Evolutionary conservation across 2,797 vertebrate genomes (phyloP).

Genomic region (Amazona finschi): DNA sequence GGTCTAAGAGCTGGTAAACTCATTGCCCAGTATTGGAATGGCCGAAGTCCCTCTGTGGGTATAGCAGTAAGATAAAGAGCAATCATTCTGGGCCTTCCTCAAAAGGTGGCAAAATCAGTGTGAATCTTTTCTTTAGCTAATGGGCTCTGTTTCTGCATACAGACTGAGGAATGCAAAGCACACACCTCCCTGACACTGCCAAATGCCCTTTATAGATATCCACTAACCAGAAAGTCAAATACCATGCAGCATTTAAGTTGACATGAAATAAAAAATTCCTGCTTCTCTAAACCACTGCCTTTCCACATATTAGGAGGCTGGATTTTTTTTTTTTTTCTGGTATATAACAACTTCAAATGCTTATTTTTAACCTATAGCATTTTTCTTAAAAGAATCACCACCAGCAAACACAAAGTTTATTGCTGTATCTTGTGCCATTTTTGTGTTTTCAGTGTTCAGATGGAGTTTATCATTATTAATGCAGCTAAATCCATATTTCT

Average conservation of each 20-base stretch:
- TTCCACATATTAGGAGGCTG: not conserved
- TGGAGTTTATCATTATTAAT: not conserved
- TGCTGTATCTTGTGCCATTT: not conserved
- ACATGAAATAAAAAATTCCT: not conserved
- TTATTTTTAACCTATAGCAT: not conserved
- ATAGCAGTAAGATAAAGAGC: not conserved
- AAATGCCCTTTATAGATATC: not conserved
- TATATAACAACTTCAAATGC: not conserved
- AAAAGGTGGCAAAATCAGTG: not conserved
- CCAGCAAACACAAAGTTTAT: not conserved
- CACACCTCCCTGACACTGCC: not conserved
- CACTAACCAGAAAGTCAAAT: not conserved
- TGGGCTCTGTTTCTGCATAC: not conserved
- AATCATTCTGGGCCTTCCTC: not conserved
- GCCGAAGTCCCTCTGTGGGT: not conserved
- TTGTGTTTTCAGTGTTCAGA: not conserved
- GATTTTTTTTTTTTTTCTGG: rapidly evolving
- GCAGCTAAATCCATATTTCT: not conserved
- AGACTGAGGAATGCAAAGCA: not conserved
- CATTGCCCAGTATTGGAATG: not conserved
- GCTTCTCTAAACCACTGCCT: not conserved
- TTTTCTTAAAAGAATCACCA: not conserved
- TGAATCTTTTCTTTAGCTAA: not conserved
- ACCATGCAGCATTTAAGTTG: not conserved
- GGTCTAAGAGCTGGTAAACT: not conserved